Conservation (phyloP, 2,797 vertebrate species). For the Anabacerthia variegaticeps region DNA sequence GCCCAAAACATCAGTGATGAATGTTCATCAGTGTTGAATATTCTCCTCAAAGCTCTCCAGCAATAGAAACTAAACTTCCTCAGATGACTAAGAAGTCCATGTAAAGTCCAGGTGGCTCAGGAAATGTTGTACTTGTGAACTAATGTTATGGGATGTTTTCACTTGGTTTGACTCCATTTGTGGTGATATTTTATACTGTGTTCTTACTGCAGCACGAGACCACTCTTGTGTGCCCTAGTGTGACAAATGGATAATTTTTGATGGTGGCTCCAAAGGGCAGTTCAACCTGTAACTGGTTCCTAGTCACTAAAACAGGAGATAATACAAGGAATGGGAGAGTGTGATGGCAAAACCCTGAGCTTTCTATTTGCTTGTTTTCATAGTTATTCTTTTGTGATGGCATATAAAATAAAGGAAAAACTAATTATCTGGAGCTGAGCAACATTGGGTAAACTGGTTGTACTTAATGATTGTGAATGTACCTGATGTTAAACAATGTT, state of each 20-base stretch:
- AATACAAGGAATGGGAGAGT: background rate
- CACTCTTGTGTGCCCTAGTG: background rate
- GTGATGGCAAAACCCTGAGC: fast-evolving
- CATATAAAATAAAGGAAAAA: background rate
- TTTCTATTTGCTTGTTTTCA: background rate
- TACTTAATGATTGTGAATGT: background rate
- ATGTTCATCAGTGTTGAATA: background rate
- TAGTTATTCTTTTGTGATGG: background rate
- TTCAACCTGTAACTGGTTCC: background rate
- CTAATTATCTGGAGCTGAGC: background rate
- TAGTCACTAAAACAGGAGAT: background rate
- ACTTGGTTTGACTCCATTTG: background rate
- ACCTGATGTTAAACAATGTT: background rate
- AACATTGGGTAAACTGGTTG: background rate
- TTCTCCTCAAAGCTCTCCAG: background rate
- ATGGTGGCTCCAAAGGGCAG: background rate
- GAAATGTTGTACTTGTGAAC: background rate
- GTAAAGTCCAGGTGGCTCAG: background rate
- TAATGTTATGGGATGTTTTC: background rate
- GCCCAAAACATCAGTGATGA: background rate
- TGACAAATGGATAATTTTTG: fast-evolving
- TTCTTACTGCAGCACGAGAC: background rate
- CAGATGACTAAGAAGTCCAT: background rate
- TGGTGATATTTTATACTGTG: background rate
- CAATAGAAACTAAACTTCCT: background rate